A percentile compares a stretch with the other conserved stretches of the same genome.
phyloP scores from a whole-genome alignment of 2,888 invertebrate genomes.

The Muscina levida region DNA sequence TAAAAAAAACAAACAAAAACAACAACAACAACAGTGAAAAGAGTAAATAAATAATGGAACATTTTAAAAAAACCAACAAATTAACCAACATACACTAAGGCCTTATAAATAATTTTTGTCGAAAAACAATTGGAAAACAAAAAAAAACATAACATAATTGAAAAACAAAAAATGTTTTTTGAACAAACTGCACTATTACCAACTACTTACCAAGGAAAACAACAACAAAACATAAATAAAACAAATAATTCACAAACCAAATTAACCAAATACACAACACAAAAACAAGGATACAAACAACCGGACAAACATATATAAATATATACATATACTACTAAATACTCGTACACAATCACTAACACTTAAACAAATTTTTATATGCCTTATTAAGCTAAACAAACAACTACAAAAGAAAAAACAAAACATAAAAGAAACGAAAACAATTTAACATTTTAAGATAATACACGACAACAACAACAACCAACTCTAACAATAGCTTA shows the following conservation, averaged over 20 bases:
- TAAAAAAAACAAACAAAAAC: constrained; percentile 14
- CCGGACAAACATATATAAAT: constrained; percentile 3
- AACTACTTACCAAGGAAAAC: constrained; percentile 29
- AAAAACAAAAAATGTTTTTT: constrained; percentile 21
- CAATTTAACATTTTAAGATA: constrained; percentile 2
- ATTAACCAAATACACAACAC: constrained; percentile 4
- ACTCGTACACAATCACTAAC: constrained; percentile 58
- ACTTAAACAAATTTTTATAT: constrained; percentile 61
- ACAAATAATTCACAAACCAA: too few relatives aligned
- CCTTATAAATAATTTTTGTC: constrained; percentile 53
- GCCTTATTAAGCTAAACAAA: constrained; percentile 60
- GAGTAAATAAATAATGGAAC: too few relatives aligned
- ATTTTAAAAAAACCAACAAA: too few relatives aligned
- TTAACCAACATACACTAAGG: constrained; percentile 50
- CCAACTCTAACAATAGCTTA: constrained; percentile 18
- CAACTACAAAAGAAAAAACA: constrained; percentile 37
- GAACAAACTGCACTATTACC: constrained; percentile 37
- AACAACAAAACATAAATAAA: not conserved
- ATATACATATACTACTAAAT: constrained; percentile 21
- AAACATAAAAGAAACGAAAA: not conserved
- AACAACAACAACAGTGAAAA: too few relatives aligned
- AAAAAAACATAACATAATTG: constrained; percentile 3
- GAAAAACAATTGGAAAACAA: too few relatives aligned
- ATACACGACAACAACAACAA: constrained; percentile 7
- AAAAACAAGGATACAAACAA: not conserved